Percentiles rank a stretch among this genome's conserved stretches.
These are phyloP conservation scores for Dione juno DNA, from an alignment of 2,888 invertebrate species.

Conservation along the genomic window DNA sequence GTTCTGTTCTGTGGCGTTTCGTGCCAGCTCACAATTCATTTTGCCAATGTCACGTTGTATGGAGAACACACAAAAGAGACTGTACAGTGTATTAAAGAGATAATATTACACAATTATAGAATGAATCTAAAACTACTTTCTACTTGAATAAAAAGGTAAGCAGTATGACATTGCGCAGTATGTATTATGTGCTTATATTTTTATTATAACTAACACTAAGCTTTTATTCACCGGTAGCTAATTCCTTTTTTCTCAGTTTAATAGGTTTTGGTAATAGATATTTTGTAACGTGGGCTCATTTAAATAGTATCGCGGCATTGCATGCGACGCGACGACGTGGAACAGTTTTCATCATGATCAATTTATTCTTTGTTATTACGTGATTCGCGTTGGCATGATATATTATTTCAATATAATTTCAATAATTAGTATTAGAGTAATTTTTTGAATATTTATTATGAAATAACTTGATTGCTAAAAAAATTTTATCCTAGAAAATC, in stretches of 20 bases:
- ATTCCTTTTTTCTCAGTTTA: slow-evolving; percentile 10
- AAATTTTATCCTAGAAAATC: too few relatives aligned
- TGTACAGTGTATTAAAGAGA: too few relatives aligned
- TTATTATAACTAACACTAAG: neutral
- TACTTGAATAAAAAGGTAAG: neutral
- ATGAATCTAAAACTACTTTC: neutral
- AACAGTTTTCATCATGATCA: slow-evolving; percentile 50
- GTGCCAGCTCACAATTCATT: too few relatives aligned
- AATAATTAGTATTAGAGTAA: neutral
- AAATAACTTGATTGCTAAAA: neutral
- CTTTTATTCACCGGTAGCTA: neutral
- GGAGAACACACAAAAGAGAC: too few relatives aligned
- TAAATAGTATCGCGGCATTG: slow-evolving; percentile 41
- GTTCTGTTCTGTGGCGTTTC: too few relatives aligned
- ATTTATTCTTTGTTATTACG: slow-evolving; percentile 49
- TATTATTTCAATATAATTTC: slow-evolving; percentile 28
- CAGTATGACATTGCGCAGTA: neutral
- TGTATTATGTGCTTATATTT: too few relatives aligned
- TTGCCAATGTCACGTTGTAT: too few relatives aligned
- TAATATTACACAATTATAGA: too few relatives aligned
- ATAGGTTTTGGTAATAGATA: slow-evolving; percentile 38
- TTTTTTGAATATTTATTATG: neutral
- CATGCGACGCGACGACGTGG: slow-evolving; percentile 46
- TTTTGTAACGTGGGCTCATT: slow-evolving; percentile 42
- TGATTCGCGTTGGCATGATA: slow-evolving; percentile 36